These are phyloP conservation scores for Platichthys stellatus DNA, from an alignment of 2,113 vertebrate species.

Conservation along the genomic window DNA sequence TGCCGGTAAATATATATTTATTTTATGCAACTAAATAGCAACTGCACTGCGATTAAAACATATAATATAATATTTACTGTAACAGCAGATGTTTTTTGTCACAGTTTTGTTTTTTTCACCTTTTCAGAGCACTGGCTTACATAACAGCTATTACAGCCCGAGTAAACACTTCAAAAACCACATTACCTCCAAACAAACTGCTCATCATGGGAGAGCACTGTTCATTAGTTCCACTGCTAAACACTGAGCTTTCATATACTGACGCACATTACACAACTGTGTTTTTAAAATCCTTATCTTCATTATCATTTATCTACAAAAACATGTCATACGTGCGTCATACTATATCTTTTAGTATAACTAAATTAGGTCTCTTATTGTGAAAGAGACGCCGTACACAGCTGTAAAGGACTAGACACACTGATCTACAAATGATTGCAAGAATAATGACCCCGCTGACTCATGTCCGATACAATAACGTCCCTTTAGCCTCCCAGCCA, in stretches of 20 bases:
- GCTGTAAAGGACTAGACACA: not conserved
- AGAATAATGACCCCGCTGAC: constrained; percentile 11
- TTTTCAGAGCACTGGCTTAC: not conserved
- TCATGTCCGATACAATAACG: constrained; percentile 16
- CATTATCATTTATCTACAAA: not conserved
- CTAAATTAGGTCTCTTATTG: not conserved
- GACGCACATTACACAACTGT: not conserved
- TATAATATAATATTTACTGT: not conserved
- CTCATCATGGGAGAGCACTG: not conserved
- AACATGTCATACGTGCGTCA: not conserved
- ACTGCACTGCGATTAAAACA: not conserved
- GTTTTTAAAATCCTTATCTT: not conserved
- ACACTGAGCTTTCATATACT: not conserved
- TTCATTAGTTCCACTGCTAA: not conserved
- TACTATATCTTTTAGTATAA: no score
- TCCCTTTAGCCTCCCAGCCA: constrained; percentile 3
- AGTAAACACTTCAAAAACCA: constrained; percentile 33
- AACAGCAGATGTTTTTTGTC: constrained; percentile 1
- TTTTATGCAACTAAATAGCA: not conserved
- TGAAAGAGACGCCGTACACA: not conserved
- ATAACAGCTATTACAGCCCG: constrained; percentile 8
- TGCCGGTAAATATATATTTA: not conserved
- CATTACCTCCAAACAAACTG: not conserved
- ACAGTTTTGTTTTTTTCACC: not conserved
- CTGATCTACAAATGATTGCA: constrained; percentile 2